Percentiles rank a stretch among this genome's conserved stretches.
Evolutionary conservation across 2,888 invertebrate genomes (phyloP).

Genomic region (Lampropteryx suffumata): DNA sequence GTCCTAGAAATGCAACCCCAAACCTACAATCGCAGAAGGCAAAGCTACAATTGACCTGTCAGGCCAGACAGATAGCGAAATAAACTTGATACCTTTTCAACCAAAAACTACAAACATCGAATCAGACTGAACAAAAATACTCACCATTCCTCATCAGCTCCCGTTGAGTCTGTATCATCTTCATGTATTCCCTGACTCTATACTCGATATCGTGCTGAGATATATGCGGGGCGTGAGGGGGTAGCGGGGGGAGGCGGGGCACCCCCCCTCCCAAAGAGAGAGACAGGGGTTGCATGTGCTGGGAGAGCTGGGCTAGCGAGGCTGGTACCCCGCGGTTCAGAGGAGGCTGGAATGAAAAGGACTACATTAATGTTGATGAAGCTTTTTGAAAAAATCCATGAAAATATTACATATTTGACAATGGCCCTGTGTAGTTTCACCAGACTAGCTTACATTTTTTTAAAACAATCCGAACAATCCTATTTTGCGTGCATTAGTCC

Average conservation of each 20-base stretch:
- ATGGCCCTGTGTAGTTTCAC: too few species aligned
- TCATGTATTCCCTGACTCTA: slow-evolving; percentile 91
- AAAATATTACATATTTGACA: too few species aligned
- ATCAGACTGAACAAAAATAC: too few species aligned
- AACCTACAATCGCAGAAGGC: too few species aligned
- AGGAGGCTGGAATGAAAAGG: slow-evolving; percentile 57
- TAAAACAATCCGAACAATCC: too few species aligned
- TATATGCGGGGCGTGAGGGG: slow-evolving; percentile 80
- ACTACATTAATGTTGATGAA: slow-evolving; percentile 31
- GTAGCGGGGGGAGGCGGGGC: slow-evolving; percentile 83
- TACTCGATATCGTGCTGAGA: slow-evolving; percentile 89
- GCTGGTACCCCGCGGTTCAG: slow-evolving; percentile 84
- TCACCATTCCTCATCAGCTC: slow-evolving; percentile 71
- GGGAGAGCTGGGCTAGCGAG: slow-evolving; percentile 74
- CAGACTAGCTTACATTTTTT: too few species aligned
- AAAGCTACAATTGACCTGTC: too few species aligned
- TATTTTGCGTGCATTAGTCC: too few species aligned
- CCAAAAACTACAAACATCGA: too few species aligned
- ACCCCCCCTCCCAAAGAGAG: slow-evolving; percentile 84
- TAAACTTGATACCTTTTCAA: too few species aligned
- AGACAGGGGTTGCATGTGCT: slow-evolving; percentile 90
- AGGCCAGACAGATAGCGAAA: too few species aligned
- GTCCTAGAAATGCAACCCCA: too few species aligned
- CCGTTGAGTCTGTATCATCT: slow-evolving; percentile 83
- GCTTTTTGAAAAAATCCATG: slow-evolving; percentile 9